These are phyloP conservation scores for Odobenus rosmarus DNA, from an alignment of 2,113 vertebrate species.

Conservation along the genomic window DNA sequence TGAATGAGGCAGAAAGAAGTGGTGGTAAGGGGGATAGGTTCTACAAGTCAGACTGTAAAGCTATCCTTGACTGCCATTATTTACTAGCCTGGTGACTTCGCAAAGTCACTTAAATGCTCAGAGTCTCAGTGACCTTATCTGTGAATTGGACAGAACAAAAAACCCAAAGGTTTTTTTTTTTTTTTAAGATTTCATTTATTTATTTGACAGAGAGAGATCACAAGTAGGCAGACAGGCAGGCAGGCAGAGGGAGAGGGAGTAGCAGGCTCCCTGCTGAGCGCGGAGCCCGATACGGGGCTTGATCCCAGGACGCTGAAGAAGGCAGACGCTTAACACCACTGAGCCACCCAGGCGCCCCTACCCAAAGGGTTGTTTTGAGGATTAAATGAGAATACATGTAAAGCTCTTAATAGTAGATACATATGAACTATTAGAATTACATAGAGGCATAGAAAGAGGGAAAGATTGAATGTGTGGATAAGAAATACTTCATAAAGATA, in stretches of 20 bases:
- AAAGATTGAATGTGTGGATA: neutral
- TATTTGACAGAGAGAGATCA: no score
- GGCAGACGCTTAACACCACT: no score
- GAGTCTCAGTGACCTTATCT: neutral
- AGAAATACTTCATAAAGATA: neutral
- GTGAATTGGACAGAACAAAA: conserved; percentile 20
- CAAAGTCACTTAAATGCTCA: neutral
- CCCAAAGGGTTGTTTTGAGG: neutral
- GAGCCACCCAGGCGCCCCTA: neutral
- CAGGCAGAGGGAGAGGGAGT: no score
- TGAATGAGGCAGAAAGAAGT: neutral
- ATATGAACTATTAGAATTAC: neutral
- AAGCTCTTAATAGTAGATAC: neutral
- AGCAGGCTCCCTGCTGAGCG: no score
- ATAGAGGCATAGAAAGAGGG: neutral
- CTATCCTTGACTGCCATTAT: neutral
- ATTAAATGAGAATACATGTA: neutral
- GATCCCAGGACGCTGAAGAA: no score
- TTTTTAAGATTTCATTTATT: no score
- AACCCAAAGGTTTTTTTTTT: neutral
- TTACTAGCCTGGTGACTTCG: neutral
- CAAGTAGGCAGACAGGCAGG: no score
- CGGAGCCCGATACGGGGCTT: no score
- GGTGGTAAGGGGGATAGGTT: neutral
- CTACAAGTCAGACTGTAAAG: neutral